Base-by-base conservation (phyloP, 2,888 invertebrate genomes). In the Stenurella melanura region DNA sequence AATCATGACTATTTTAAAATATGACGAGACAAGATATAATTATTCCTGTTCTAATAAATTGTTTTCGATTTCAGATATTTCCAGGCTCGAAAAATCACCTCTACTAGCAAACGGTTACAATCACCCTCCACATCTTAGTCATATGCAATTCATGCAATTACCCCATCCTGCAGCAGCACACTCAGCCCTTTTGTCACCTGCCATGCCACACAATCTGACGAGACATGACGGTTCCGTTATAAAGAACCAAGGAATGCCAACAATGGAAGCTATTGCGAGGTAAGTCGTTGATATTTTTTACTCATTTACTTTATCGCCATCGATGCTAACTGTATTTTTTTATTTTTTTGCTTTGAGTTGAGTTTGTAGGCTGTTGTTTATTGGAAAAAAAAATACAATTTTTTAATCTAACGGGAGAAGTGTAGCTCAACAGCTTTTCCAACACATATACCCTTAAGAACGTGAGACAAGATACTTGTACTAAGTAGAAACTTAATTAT, bases 91-190 rank as follows among this genome's bases (percentile, higher is more conserved):
- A 90, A 97, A 97, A 90, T 96, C 97, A 19, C 97, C 97, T 38
- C 92, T 97, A 57, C 92, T 97, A 84, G 96, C 97, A 78, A 97
- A 97, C 88, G 97, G 97, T 80, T 97, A 97, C 92, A 97, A 97
- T 90, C 97, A 97, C 83, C 97, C 97, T 77, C 97, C 97, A 76
- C 96, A 96, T 78, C 95, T 96, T 90, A 96, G 96, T 88, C 97
- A 97, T 87, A 96, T 97, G 96, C 97, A 96, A 88, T 96, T 97
- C 91, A 96, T 97, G 96, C 96, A 96, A 89, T 93, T 96, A 89
- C 93, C 94, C 82, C 96, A 96, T 89, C 93, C 94, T 71, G 93
- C 94, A 73, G 91, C 92, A 77, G 93, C 92, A 64, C 93, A 93
- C 89, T 93, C 93, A 78, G 96, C 97, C 76, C 93, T 96, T 82